phyloP scores from a whole-genome alignment of 2,113 vertebrate species.

The Rhynchopsitta pachyrhyncha region DNA sequence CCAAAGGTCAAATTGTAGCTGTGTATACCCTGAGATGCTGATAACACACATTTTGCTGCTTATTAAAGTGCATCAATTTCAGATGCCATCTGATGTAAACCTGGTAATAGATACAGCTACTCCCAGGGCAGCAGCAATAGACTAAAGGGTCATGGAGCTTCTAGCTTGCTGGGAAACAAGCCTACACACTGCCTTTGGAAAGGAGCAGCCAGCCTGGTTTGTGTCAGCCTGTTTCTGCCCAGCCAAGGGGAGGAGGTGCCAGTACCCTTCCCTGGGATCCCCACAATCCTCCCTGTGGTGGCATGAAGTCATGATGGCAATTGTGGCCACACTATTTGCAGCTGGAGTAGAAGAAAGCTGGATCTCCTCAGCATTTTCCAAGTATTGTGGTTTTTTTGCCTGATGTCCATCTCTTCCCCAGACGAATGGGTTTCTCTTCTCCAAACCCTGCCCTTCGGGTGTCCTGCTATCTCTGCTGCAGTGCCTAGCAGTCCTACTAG shows the following conservation, averaged over 20 bases:
- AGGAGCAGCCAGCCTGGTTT: background rate
- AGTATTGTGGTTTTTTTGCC: background rate
- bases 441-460: background rate
- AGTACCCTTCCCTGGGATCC: rapidly evolving
- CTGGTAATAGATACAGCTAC: background rate
- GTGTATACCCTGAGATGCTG: background rate
- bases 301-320: background rate
- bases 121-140: background rate
- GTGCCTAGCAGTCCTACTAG: background rate
- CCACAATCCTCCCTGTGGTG: background rate
- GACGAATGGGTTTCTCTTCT: background rate
- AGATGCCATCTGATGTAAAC: background rate
- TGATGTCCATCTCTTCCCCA: background rate
- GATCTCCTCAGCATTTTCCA: background rate
- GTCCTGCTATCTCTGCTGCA: background rate
- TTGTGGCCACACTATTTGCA: background rate
- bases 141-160: background rate
- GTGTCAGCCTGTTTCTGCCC: background rate
- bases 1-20: background rate
- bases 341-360: background rate
- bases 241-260: background rate
- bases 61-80: constrained; percentile 23
- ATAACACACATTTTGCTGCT: constrained; percentile 34
- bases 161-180: background rate
- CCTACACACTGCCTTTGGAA: background rate